Conservation (phyloP, 2,888 invertebrate genomes). For the Oscheius sp. region DNA sequence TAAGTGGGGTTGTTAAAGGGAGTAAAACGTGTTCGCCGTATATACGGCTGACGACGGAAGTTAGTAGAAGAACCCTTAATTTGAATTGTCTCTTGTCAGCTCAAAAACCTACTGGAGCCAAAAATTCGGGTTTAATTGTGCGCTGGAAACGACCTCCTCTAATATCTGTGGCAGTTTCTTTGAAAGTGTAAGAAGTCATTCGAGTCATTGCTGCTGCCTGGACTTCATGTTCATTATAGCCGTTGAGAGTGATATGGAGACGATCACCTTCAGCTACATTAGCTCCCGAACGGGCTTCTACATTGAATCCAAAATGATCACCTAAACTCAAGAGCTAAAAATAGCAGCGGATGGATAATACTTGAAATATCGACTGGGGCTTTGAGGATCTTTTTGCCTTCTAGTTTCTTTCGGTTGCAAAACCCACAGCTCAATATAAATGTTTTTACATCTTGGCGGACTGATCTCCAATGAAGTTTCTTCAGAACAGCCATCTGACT, state of each 20-base stretch:
- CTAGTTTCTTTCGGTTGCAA: conserved; percentile 50
- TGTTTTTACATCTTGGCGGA: conserved; percentile 51
- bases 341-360: neutral
- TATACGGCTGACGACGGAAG: conserved; percentile 52
- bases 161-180: conserved; percentile 38
- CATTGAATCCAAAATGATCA: conserved; percentile 47
- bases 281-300: conserved; percentile 14
- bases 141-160: conserved; percentile 14
- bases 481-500: conserved; percentile 54
- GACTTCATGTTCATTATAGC: conserved; percentile 53
- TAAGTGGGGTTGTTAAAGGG: conserved; percentile 37
- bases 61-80: conserved; percentile 23
- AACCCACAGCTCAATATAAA: conserved; percentile 50
- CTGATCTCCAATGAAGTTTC: conserved; percentile 56
- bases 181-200: conserved; percentile 59
- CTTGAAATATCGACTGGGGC: conserved; percentile 56
- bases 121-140: conserved; percentile 20
- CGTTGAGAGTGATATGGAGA: neutral
- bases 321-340: conserved; percentile 12
- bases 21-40: conserved; percentile 37
- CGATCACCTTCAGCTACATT: neutral
- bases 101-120: neutral
- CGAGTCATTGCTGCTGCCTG: conserved; percentile 39
- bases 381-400: conserved; percentile 55
- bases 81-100: neutral